phyloP scores from a whole-genome alignment of 2,113 vertebrate genomes.

The Psilopsiagon aurifrons region DNA sequence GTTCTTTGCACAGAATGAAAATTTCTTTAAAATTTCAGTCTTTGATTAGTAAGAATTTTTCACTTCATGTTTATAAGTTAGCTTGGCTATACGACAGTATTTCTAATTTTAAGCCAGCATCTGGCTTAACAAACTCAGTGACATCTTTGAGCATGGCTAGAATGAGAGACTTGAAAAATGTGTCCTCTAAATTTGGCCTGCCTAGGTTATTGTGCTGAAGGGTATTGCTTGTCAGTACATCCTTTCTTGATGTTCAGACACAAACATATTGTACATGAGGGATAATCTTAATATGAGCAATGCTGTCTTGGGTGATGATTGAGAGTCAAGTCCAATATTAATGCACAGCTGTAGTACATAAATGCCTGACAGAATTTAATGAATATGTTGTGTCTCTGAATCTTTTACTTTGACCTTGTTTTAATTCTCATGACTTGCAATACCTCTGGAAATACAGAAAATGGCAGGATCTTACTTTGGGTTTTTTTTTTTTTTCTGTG shows the following conservation, averaged over 20 bases:
- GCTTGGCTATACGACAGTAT: not conserved
- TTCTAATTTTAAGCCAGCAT: not conserved
- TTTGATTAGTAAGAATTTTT: not conserved
- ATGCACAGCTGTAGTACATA: not conserved
- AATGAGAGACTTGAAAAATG: not conserved
- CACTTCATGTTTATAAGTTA: not conserved
- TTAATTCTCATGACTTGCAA: not conserved
- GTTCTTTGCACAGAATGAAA: not conserved
- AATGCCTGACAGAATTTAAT: slow-evolving; percentile 9
- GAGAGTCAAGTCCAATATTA: slow-evolving; percentile 11
- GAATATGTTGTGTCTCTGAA: not conserved
- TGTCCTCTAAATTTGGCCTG: not conserved
- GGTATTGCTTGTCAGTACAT: not conserved
- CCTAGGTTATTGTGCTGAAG: not conserved
- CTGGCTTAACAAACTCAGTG: not conserved
- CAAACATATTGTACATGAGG: not conserved
- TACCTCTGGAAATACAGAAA: not conserved
- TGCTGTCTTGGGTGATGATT: slow-evolving; percentile 5
- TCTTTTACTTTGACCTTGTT: not conserved
- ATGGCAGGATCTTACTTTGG: not conserved
- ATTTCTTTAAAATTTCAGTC: not conserved
- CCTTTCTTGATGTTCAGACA: not conserved
- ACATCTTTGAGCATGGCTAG: not conserved
- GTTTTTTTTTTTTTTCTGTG: not conserved
- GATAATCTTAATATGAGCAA: not conserved